These are phyloP conservation scores for Brachypteracias leptosomus DNA, from an alignment of 2,113 vertebrate species.

Conservation along the genomic window DNA sequence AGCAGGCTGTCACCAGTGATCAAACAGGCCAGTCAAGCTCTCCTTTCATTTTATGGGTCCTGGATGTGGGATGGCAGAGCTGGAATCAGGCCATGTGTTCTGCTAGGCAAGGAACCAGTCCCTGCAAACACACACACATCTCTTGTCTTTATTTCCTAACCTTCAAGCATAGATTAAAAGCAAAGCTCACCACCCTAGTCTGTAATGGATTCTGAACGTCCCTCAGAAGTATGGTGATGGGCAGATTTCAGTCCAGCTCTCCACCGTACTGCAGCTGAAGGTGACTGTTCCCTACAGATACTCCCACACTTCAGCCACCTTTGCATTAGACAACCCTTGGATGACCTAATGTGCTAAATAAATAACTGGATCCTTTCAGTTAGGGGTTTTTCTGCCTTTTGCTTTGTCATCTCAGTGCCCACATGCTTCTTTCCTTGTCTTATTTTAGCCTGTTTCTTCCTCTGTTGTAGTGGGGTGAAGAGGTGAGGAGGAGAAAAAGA, in stretches of 20 bases:
- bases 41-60: neutral
- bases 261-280: neutral
- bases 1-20: neutral
- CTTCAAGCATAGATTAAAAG: neutral
- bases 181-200: neutral
- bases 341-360: neutral
- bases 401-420: neutral
- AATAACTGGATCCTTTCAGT: neutral
- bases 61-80: neutral
- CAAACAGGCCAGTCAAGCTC: neutral
- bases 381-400: neutral
- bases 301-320: neutral
- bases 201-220: fast-evolving
- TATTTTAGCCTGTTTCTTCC: neutral
- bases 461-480: neutral
- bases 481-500: neutral
- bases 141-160: neutral
- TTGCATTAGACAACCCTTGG: neutral
- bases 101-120: neutral
- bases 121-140: neutral
- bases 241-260: neutral
- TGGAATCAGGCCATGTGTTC: neutral
- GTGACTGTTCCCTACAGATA: neutral
- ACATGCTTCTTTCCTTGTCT: neutral
- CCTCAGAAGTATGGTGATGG: fast-evolving